A percentile compares a stretch with the other conserved stretches of the same genome.
These are phyloP conservation scores for Macquaria ambigua DNA, from an alignment of 2,113 vertebrate species.

Conservation along the genomic window DNA sequence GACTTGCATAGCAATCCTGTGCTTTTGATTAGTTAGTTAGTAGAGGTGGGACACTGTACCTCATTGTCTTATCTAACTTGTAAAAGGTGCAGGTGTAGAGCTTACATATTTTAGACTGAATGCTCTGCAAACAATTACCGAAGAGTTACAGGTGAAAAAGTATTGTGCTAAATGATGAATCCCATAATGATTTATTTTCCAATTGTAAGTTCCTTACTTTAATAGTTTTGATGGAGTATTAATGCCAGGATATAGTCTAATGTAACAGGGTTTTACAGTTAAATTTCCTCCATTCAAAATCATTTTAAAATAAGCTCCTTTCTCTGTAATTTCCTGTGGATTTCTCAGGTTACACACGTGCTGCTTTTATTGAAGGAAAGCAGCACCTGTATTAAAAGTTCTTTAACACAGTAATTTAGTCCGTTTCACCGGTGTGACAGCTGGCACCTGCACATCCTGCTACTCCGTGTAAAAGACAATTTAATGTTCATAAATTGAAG, in stretches of 20 bases:
- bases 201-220: background rate
- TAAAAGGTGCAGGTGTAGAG: background rate
- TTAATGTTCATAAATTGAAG: background rate
- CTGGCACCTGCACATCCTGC: background rate
- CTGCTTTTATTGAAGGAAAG: background rate
- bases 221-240: background rate
- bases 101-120: background rate
- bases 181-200: background rate
- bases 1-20: background rate
- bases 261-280: background rate
- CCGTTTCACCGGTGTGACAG: background rate
- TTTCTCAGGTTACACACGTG: background rate
- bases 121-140: background rate
- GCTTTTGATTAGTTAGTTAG: background rate
- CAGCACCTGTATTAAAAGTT: background rate
- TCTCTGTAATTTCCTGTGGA: background rate
- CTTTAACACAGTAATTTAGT: background rate
- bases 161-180: background rate
- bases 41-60: background rate
- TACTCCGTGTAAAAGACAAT: background rate
- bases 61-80: slow-evolving; percentile 2
- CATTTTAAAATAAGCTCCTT: background rate
- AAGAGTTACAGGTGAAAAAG: background rate
- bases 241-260: background rate
- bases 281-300: background rate